Base-by-base conservation (phyloP, 1,140 invertebrate genomes). In the Glomeris maerens region DNA sequence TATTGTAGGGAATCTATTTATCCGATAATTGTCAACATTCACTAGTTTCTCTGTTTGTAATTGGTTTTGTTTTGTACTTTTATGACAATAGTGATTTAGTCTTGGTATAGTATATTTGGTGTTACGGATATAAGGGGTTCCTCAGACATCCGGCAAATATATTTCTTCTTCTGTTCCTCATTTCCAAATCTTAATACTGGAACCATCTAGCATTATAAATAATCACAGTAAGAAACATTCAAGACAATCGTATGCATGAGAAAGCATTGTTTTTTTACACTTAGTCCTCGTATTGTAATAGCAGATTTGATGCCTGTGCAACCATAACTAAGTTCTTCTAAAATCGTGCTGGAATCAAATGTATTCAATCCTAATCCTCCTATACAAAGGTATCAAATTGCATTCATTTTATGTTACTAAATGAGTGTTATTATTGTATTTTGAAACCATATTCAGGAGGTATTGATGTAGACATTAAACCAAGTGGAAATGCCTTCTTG, bases 251-350 rank as follows among this genome's bases (percentile, higher is more conserved):
- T 36, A 36, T 10, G 17, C 17, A 10, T 10, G 31, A 36, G 17
- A 36, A n/a, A n/a, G n/a, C n/a, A n/a, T n/a, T n/a, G 5, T 17
- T 10, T 44, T 77, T 79, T 79, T 78, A 92, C 88, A 54, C 85
- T 92, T 46, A 98, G 74, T 55, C 81, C 80, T 69, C 83, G 90
- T 14, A 78, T 83, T 74, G 89, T 86, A 57, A 97, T 71, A 25
- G 90, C 91, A 41, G 91, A 94, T 70, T 78, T 78, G 51, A 97
- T 83, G 47, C 92, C 94, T 48, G 91, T 84, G 66, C 94, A 98
- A 27, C 85, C 94, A 72, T 90, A 97, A 29, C 84, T 82, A 27
- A 98, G 64, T 66, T 94, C 87, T 70, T 98, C 94, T 41, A 79
- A 79, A 28, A 93, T 74, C 54, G 94, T 60, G 68, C 90, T 90